Evolutionary conservation across 2,888 invertebrate genomes (phyloP), one percentile per base, ranked within the genome.

Genomic region (Tubulanus polymorphus): DNA sequence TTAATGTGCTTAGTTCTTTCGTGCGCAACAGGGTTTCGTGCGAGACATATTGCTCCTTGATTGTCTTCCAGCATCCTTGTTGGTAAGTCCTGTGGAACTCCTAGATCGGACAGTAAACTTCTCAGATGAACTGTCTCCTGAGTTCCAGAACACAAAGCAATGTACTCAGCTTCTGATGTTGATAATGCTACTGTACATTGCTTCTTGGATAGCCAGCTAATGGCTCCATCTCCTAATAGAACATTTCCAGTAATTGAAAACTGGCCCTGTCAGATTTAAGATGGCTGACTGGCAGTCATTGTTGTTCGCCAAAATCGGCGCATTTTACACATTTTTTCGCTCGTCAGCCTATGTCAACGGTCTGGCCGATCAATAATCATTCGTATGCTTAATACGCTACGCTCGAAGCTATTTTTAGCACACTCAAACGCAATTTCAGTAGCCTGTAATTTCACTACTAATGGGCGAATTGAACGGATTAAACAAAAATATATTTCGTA

Each of bases 1-100:
- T 48, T 18, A 26, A 48, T 48, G 27, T 48, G 26, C 28, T 48
- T 48, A 23, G 26, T 20, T 20, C 48, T 12, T 27, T 48, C 28
- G 12, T 26, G 15, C 15, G 48, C 28, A 27, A n/a, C 25, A 48
- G 48, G n/a, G 28, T 48, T 48, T 6, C 28, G 25, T 48, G 48
- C 48, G n/a, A 35, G 12, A 35, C 35, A 35, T 15, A 35, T 35
- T 15, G 35, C 35, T 15, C 12, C 35, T 35, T 35, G 35, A 35
- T 35, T 35, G 35, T 35, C 35, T n/a, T 15, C n/a, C 12, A 15
- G n/a, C 35, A 35, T 12, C 12, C 12, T 35, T 15, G n/a, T 12
- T 15, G 12, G n/a, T 35, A 15, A 15, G 35, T 12, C 12, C 12
- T n/a, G 12, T 35, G 12, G 35, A 15, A 15, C 12, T 35, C 12